A percentile compares a stretch with the other conserved stretches of the same genome.
These are phyloP conservation scores for Gambelia wislizenii DNA, from an alignment of 2,797 vertebrate genomes.

Conservation along the genomic window DNA sequence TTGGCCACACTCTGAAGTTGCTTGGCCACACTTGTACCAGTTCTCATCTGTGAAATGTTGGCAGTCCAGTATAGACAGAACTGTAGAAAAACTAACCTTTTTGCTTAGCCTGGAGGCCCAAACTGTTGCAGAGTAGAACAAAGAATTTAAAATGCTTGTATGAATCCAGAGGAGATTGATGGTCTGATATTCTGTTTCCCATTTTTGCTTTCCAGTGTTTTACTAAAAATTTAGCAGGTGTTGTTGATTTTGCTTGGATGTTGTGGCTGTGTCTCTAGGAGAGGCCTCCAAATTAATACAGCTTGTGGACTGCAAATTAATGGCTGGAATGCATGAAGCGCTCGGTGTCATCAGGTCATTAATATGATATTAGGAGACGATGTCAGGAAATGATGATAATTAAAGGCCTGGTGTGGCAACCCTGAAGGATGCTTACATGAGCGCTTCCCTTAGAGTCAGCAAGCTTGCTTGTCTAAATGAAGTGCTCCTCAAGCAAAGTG, in stretches of 20 bases:
- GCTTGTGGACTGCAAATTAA: conserved; percentile 15
- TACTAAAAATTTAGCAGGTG: background rate
- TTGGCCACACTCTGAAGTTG: no score
- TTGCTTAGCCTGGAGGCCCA: no score
- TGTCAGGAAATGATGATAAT: conserved; percentile 21
- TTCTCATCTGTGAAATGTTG: no score
- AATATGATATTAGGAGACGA: conserved; percentile 13
- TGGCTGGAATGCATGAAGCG: conserved; percentile 18
- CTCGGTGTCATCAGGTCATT: conserved; percentile 12
- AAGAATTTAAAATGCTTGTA: no score
- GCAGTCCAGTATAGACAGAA: no score
- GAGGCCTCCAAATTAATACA: conserved; percentile 26
- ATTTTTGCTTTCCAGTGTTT: background rate
- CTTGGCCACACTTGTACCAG: no score
- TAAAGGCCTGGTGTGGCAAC: background rate
- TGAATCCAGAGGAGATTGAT: no score
- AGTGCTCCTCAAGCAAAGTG: conserved; percentile 11
- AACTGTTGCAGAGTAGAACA: no score
- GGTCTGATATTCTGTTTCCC: no score
- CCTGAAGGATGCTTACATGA: background rate
- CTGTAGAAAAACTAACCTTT: no score
- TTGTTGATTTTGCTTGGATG: background rate
- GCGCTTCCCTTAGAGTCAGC: background rate
- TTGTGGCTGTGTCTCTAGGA: background rate
- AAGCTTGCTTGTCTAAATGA: background rate